Conservation (phyloP, 2,797 vertebrate species). For the Gambelia wislizenii region DNA sequence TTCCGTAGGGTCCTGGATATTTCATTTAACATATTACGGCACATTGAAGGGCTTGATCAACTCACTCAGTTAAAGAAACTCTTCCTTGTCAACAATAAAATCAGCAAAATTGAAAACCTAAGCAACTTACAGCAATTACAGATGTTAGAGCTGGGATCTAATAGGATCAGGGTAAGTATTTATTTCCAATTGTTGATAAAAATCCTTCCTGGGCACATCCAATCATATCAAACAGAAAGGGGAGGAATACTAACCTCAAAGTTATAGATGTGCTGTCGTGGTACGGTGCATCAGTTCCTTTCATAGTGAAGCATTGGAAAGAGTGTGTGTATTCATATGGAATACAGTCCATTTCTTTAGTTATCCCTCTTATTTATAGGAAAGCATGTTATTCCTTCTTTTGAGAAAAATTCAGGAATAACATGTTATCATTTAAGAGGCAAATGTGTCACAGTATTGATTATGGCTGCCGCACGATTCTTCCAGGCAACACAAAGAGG, state of each 20-base stretch:
- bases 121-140: slow-evolving; percentile 87
- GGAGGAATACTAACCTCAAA: background rate
- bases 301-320: background rate
- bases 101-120: slow-evolving; percentile 89
- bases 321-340: background rate
- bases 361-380: background rate
- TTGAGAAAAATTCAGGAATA: background rate
- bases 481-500: background rate
- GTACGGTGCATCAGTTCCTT: background rate
- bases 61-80: slow-evolving; percentile 91
- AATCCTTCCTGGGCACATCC: background rate
- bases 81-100: slow-evolving; percentile 98
- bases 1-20: slow-evolving; percentile 90
- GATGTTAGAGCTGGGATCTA: slow-evolving; percentile 97
- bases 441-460: background rate
- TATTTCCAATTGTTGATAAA: background rate
- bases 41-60: slow-evolving; percentile 91
- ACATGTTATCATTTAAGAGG: background rate
- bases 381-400: background rate
- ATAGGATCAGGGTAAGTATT: slow-evolving; percentile 92
- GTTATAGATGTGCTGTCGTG: background rate
- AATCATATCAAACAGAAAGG: background rate
- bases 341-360: background rate
- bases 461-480: background rate
- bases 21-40: slow-evolving; percentile 94